phyloP scores from a whole-genome alignment of 2,888 invertebrate species.

The Pollenia griseotomentosa region DNA sequence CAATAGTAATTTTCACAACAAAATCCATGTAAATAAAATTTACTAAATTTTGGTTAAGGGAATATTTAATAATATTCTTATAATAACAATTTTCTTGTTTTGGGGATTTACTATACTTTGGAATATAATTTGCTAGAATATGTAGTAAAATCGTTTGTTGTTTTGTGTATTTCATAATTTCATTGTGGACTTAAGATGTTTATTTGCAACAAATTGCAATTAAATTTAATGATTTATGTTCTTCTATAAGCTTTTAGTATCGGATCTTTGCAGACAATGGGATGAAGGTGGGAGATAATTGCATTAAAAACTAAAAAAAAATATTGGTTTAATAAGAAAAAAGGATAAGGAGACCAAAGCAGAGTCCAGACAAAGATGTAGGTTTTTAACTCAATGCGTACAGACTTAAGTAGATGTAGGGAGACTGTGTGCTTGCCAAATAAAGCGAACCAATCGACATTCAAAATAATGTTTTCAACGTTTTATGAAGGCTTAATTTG shows the following conservation, averaged over 20 bases:
- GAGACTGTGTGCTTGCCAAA: too few relatives aligned
- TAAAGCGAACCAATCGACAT: too few relatives aligned
- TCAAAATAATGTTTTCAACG: too few relatives aligned
- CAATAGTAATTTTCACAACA: background rate
- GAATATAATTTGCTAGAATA: constrained; percentile 14
- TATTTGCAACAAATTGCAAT: constrained; percentile 42
- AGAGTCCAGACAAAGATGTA: too few relatives aligned
- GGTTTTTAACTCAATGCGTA: too few relatives aligned
- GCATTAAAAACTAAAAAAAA: too few relatives aligned
- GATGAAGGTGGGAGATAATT: background rate
- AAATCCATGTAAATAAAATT: constrained; percentile 20
- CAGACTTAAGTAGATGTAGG: too few relatives aligned
- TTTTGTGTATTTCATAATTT: constrained; percentile 3
- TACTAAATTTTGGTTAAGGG: background rate
- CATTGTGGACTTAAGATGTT: constrained; percentile 26
- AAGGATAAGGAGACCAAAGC: too few relatives aligned
- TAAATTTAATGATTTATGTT: constrained; percentile 51
- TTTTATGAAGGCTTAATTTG: too few relatives aligned
- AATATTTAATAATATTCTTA: background rate
- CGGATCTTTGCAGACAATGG: constrained; percentile 2
- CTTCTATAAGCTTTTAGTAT: background rate
- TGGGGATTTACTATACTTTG: background rate
- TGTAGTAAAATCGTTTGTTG: constrained; percentile 2
- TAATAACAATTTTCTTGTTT: constrained; percentile 11
- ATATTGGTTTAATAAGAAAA: too few relatives aligned